phyloP scores from a whole-genome alignment of 2,797 vertebrate species.

The Crossoptilon crossoptilon region DNA sequence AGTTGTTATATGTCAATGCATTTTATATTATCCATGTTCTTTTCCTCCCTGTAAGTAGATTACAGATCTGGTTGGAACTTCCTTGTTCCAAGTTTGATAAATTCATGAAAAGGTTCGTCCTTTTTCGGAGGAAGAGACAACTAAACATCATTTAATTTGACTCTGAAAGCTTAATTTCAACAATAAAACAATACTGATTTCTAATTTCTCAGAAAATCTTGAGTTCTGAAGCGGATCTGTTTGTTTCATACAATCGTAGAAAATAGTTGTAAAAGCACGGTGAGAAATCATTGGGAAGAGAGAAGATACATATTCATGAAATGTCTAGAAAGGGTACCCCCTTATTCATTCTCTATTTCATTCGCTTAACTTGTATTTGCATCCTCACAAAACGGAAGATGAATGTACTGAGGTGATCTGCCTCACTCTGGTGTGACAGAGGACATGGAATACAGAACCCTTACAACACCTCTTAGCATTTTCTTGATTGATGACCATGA shows the following conservation, averaged over 20 bases:
- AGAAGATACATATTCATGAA: neutral
- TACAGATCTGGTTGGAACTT: neutral
- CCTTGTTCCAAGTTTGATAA: neutral
- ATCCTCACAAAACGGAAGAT: neutral
- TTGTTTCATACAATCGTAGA: neutral
- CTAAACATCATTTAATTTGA: neutral
- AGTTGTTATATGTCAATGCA: neutral
- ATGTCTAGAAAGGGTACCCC: neutral
- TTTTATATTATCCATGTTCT: neutral
- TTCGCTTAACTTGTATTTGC: neutral
- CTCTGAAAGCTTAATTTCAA: neutral
- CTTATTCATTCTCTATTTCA: neutral
- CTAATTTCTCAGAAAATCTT: neutral
- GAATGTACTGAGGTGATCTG: neutral
- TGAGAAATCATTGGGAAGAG: neutral
- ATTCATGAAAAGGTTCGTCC: neutral
- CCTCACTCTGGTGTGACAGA: neutral
- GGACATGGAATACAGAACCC: rapidly evolving
- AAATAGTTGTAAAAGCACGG: neutral
- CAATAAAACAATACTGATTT: neutral
- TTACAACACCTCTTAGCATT: neutral
- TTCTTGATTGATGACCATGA: neutral
- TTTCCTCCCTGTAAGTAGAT: neutral
- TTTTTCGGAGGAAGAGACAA: neutral
- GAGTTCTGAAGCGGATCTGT: neutral